phyloP scores from a whole-genome alignment of 2,888 invertebrate species.

The Odontocerum albicorne region DNA sequence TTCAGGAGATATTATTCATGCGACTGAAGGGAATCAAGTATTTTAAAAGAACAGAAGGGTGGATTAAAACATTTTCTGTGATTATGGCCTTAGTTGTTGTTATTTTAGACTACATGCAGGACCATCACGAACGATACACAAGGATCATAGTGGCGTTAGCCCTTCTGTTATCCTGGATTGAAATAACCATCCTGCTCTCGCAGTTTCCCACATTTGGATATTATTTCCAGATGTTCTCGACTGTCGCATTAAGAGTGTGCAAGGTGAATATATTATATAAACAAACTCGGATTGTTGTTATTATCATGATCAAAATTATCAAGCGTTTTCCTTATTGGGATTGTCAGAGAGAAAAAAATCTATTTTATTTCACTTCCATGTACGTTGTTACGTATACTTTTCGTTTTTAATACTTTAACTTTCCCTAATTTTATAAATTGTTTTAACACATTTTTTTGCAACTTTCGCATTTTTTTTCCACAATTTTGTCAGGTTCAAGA shows the following conservation, averaged over 20 bases:
- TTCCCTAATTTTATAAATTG: no score
- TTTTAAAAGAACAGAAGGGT: slow-evolving; percentile 57
- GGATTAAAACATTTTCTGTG: slow-evolving; percentile 57
- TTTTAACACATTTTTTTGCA: no score
- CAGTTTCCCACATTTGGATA: slow-evolving; percentile 61
- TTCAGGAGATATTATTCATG: slow-evolving; percentile 58
- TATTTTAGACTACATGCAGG: slow-evolving; percentile 40
- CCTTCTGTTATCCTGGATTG: slow-evolving; percentile 57
- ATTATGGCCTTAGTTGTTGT: slow-evolving; percentile 48
- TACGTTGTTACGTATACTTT: no score
- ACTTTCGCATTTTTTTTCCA: no score
- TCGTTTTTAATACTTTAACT: no score
- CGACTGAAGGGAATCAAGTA: slow-evolving; percentile 54
- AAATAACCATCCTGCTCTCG: slow-evolving; percentile 59
- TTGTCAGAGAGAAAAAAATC: no score
- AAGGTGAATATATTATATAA: no score
- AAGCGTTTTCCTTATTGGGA: no score
- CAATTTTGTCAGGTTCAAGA: no score
- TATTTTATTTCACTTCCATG: no score
- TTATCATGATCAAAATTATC: no score
- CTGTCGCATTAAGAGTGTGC: slow-evolving; percentile 59
- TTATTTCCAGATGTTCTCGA: slow-evolving; percentile 64
- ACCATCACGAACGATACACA: slow-evolving; percentile 37
- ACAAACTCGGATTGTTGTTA: no score
- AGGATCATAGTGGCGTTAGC: slow-evolving; percentile 57